Conservation (phyloP, 2,113 vertebrate genomes). For the Mustelus asterias region DNA sequence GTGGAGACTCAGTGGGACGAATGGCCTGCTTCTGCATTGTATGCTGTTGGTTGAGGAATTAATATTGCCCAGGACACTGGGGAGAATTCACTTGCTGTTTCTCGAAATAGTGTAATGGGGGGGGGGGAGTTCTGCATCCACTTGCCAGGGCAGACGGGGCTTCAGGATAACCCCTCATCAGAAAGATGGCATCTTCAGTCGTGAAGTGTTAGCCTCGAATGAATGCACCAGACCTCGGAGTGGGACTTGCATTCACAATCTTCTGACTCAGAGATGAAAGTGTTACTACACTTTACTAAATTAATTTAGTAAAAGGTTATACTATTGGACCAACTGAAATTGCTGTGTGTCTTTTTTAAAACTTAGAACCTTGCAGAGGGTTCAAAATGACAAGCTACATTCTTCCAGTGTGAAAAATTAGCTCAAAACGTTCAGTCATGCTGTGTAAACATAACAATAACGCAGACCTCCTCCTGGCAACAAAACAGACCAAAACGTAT, state of each 20-base stretch:
- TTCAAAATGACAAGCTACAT: background rate
- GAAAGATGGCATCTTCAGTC: background rate
- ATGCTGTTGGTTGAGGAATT: background rate
- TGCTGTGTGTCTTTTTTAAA: background rate
- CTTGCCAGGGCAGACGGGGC: background rate
- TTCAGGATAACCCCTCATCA: background rate
- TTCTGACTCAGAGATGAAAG: background rate
- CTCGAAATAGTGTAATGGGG: background rate
- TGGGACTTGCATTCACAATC: background rate
- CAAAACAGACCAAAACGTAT: background rate
- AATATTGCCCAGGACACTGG: background rate
- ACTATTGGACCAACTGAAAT: background rate
- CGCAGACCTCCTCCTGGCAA: background rate
- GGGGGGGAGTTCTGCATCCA: background rate
- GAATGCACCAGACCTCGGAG: background rate
- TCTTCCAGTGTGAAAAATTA: background rate
- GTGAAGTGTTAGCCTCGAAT: too few relatives aligned
- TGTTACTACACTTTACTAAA: background rate
- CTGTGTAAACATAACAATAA: constrained; percentile 16
- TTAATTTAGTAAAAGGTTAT: too few relatives aligned
- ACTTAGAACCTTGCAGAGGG: background rate
- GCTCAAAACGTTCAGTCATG: background rate
- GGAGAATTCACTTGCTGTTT: background rate
- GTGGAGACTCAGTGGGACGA: too few relatives aligned
- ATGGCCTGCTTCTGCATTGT: too few relatives aligned